Evolutionary conservation across 2,797 vertebrate species (phyloP).

Genomic region (Knipowitschia caucasica): DNA sequence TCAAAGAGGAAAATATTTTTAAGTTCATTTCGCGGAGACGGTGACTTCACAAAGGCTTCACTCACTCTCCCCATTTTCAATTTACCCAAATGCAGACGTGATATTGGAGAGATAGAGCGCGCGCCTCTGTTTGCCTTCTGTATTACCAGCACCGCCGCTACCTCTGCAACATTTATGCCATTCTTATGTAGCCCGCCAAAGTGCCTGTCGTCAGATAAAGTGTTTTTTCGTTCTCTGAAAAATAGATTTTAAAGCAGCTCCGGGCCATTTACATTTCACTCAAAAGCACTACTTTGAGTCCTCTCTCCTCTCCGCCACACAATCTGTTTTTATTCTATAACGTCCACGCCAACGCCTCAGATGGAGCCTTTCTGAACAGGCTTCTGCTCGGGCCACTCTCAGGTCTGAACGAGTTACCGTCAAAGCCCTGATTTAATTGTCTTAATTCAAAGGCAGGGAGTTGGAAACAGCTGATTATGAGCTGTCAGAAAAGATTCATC

Average conservation of each 20-base stretch:
- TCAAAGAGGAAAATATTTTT: constrained; percentile 50
- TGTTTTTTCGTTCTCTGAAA: constrained; percentile 43
- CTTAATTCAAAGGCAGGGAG: constrained; percentile 63
- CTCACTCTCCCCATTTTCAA: constrained; percentile 27
- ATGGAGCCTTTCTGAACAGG: too few relatives aligned
- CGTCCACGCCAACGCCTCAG: constrained; percentile 12
- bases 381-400: constrained; percentile 52
- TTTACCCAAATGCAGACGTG: constrained; percentile 45
- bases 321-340: constrained; percentile 21
- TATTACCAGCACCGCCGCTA: constrained; percentile 35
- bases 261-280: constrained; percentile 54
- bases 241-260: constrained; percentile 46
- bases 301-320: not conserved
- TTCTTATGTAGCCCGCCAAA: constrained; percentile 58
- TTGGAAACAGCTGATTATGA: constrained; percentile 69
- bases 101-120: constrained; percentile 50
- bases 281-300: constrained; percentile 24
- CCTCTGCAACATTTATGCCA: constrained; percentile 64
- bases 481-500: constrained; percentile 71
- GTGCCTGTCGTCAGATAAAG: constrained; percentile 57
- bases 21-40: constrained; percentile 26
- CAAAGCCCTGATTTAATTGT: constrained; percentile 74
- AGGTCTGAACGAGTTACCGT: constrained; percentile 70
- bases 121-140: constrained; percentile 33
- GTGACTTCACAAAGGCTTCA: constrained; percentile 10